These are phyloP conservation scores for Brachyistius frenatus DNA, from an alignment of 2,113 vertebrate genomes.

Conservation along the genomic window DNA sequence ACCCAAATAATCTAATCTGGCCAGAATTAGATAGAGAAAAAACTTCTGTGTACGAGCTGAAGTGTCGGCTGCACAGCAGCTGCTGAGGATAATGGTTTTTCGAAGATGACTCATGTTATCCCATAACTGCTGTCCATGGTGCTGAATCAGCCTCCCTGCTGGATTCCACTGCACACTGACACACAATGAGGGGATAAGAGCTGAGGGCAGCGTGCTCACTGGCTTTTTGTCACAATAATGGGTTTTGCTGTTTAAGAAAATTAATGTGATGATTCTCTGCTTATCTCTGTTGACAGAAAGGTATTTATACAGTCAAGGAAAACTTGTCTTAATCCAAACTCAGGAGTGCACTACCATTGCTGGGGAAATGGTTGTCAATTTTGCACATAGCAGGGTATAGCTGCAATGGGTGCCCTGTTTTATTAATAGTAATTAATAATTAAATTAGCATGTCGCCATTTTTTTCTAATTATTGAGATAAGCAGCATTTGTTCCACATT, in stretches of 20 bases:
- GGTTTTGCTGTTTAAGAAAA: conserved; percentile 25
- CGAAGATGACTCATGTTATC: conserved; percentile 6
- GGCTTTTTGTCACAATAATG: conserved; percentile 40
- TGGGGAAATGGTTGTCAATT: not conserved
- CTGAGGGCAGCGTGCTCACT: conserved; percentile 8
- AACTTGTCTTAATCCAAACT: conserved; percentile 11
- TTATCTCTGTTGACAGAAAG: conserved; percentile 40
- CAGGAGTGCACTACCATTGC: not conserved
- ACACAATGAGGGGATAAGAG: conserved; percentile 32
- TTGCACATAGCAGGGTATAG: no score
- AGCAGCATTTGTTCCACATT: not conserved
- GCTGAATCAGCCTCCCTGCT: conserved; percentile 53
- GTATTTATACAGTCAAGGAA: conserved; percentile 36
- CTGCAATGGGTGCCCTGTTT: no score
- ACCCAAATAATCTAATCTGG: no score
- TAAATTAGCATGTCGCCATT: not conserved
- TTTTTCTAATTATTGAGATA: not conserved
- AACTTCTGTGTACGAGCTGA: not conserved
- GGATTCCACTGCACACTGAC: conserved; percentile 31
- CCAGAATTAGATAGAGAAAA: no score
- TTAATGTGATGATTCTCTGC: conserved; percentile 34
- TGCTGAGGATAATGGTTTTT: conserved; percentile 5
- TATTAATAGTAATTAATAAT: not conserved
- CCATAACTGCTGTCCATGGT: conserved; percentile 52
- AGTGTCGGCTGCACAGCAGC: not conserved